Percentiles rank a stretch among this genome's conserved stretches.
Conservation (phyloP, 2,888 invertebrate genomes). For the Cryptus armator region DNA sequence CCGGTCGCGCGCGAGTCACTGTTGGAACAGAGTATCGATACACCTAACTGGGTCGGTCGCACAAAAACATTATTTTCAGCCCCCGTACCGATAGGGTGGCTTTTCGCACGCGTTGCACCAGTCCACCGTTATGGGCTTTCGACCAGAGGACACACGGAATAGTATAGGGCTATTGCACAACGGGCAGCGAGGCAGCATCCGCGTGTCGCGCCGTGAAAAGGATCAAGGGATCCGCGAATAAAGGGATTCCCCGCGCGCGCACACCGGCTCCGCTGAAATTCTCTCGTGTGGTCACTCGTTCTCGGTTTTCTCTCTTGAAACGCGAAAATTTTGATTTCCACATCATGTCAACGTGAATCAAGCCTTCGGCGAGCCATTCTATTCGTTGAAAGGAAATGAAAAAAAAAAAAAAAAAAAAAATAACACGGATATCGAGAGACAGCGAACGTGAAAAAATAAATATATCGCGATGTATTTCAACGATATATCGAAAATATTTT, state of each 20-base stretch:
- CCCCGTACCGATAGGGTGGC: slow-evolving; percentile 57
- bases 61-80: slow-evolving; percentile 66
- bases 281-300: slow-evolving; percentile 26
- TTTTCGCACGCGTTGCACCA: slow-evolving; percentile 46
- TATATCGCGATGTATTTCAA: not conserved
- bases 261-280: slow-evolving; percentile 23
- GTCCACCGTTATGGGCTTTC: slow-evolving; percentile 37
- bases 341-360: slow-evolving; percentile 12
- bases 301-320: slow-evolving; percentile 3
- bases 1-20: slow-evolving; percentile 17
- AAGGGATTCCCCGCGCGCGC: slow-evolving; percentile 6
- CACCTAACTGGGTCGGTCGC: slow-evolving; percentile 67
- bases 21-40: slow-evolving; percentile 61
- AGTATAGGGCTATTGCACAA: not conserved
- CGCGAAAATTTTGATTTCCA: slow-evolving; percentile 12
- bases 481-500: not conserved
- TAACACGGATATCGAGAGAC: not conserved
- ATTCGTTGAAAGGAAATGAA: not conserved
- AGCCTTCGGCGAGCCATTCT: not conserved
- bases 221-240: slow-evolving; percentile 45
- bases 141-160: slow-evolving; percentile 12
- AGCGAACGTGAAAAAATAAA: not conserved
- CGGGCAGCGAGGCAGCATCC: slow-evolving; percentile 13
- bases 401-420: not conserved
- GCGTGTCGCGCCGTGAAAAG: slow-evolving; percentile 57